Base-by-base conservation (phyloP, 1,140 invertebrate species). In the Drosophila ficusphila region DNA sequence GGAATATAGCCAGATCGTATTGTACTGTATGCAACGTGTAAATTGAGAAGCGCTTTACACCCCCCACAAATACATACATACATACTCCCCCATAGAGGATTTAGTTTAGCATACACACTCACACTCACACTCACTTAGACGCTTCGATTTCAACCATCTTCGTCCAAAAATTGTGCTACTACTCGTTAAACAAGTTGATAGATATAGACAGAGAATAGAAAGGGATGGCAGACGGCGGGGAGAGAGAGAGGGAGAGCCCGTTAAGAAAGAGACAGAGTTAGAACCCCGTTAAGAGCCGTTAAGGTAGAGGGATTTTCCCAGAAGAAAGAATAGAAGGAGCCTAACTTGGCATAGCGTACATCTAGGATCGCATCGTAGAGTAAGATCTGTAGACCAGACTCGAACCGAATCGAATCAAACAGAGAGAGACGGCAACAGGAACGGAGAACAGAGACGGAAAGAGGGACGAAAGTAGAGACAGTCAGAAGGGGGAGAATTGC, bases 101-200 rank as follows among this genome's bases (percentile, higher is more conserved):
- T 34, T 68, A 68, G 46, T 67, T 65, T 67, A 67, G 62, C 39
- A 46, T 9, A 68, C 18, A 48, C 41, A 52, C 9, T 33, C 44
- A 33, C 51, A 64, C 18, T 39, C 27, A 34, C 21, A 74, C 31
- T 57, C 57, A 82, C 68, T 69, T 76, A 86, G 67, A 86, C 71
- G 79, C 79, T 85, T 86, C 79, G 71, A 86, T 86, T 86, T 85
- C 81, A 79, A 86, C 73, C 81, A 86, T 88, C 73, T 86, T 86
- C 81, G 81, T 86, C 81, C 81, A 86, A 81, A 88, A 86, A 88
- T 86, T 86, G 81, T 86, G 81, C 81, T 86, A 81, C 82, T 85
- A 85, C 76, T 85, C 81, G 81, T 85, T 79, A 85, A 79, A 85
- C 42, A 85, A 64, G 75, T 83, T 82, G 75, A 79, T 81, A 81